A percentile compares a stretch with the other conserved stretches of the same genome.
phyloP scores from a whole-genome alignment of 1,140 invertebrate genomes.

The Sarcophaga bullata region DNA sequence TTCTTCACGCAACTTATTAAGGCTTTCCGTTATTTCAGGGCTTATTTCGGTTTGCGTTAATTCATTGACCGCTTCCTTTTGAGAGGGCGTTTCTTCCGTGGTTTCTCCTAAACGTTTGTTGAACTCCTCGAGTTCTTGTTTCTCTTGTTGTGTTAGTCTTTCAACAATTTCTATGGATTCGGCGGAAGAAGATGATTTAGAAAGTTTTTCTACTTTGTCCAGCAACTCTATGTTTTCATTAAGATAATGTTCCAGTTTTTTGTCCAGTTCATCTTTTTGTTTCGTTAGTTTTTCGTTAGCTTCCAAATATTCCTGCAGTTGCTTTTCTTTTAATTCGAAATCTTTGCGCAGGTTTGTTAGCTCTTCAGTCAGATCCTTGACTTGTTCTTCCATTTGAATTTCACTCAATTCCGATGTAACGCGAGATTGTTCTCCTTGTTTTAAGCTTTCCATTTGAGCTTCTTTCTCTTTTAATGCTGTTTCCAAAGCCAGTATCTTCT shows the following conservation, averaged over 20 bases:
- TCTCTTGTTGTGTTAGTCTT: constrained; percentile 73
- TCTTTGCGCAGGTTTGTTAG: constrained; percentile 70
- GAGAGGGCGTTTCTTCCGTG: constrained; percentile 52
- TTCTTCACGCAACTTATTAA: constrained; percentile 69
- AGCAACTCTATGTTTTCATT: constrained; percentile 76
- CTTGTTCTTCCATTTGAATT: constrained; percentile 75
- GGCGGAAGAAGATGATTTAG: constrained; percentile 73
- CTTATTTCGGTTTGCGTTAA: constrained; percentile 62
- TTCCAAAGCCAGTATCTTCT: background rate
- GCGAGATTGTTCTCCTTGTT: constrained; percentile 57
- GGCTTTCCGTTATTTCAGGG: constrained; percentile 68
- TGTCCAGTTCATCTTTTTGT: constrained; percentile 69
- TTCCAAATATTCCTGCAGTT: constrained; percentile 65
- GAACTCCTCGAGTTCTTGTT: constrained; percentile 70
- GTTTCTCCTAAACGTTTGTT: constrained; percentile 59
- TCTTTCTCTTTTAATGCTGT: constrained; percentile 40
- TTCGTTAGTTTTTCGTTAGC: background rate
- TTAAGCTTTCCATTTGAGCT: constrained; percentile 54
- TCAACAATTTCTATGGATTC: constrained; percentile 78
- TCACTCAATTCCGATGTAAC: constrained; percentile 75
- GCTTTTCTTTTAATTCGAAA: constrained; percentile 67
- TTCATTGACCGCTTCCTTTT: constrained; percentile 60
- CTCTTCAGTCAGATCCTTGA: constrained; percentile 60
- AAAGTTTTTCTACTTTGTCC: constrained; percentile 75
- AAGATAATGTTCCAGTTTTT: constrained; percentile 72